Evolutionary conservation across 2,888 invertebrate species (phyloP), one percentile per base, ranked within the genome.

Genomic region (Dicyrtomina minuta): DNA sequence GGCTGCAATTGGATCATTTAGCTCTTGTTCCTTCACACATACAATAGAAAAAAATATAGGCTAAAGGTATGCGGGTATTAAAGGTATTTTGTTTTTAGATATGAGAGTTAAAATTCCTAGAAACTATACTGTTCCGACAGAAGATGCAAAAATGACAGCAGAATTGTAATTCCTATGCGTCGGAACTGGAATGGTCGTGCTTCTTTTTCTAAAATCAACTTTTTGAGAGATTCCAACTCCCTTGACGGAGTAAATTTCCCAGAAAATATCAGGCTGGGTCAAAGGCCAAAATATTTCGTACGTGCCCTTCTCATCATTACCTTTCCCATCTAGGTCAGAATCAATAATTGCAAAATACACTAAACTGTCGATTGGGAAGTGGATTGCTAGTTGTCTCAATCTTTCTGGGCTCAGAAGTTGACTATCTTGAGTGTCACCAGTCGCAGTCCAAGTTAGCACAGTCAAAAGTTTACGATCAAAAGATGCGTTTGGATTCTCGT

Each of bases 1-100:
- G 6, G 20, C 24, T 4, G 53, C 53, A 22, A 53, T 22, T 6
- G 53, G 53, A 22, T 53, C 53, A 53, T 53, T 53, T 53, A 53
- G 8, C 1, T 20, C 53, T 24, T 20, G 13, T 3, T 53, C 53
- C 33, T 33, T 3, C 8, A 33, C 8, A n/a, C n/a, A n/a, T n/a
- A n/a, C n/a, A n/a, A n/a, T n/a, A n/a, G n/a, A n/a, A n/a, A 33
- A 33, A 33, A 33, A 33, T 33, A 33, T 33, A n/a, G n/a, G n/a
- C n/a, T n/a, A n/a, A n/a, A n/a, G n/a, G n/a, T n/a, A n/a, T 33
- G 33, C 33, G 8, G 8, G 3, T 33, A 33, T 33, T 33, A 33
- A n/a, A 33, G 33, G 33, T 33, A 33, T 33, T 5, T 33, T 33
- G n/a, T n/a, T n/a, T n/a, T n/a, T n/a, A n/a, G n/a, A 33, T 8